Evolutionary conservation across 2,797 vertebrate species (phyloP), one percentile per base, ranked within the genome.

Genomic region (Karalla daura): DNA sequence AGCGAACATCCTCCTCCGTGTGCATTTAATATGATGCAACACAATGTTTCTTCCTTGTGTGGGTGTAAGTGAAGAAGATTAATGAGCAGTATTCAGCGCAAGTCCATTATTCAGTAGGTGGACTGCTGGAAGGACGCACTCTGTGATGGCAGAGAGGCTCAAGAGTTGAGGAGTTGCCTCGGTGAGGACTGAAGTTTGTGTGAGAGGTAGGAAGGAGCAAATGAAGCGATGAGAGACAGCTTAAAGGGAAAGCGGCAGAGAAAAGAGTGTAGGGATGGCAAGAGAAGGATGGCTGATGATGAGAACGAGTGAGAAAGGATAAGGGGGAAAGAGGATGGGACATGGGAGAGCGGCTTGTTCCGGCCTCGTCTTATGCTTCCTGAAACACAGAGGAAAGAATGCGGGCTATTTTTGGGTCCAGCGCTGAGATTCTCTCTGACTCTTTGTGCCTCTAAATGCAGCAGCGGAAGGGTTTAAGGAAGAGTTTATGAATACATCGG

Each of bases 381-480:
- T 90, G 89, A 90, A 90, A 90, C 81, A 81, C 59, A 73, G 86
- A 88, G 84, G 91, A 91, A 93, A 89, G 91, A 93, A 93, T 93
- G 90, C 14, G 2, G 85, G 69, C 92, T 94, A 93, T 93, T 92
- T 93, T 91, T 82, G 85, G 88, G 86, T 70, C 78, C 78, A 68
- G 74, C 36, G 36, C 83, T 83, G 85, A 89, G 85, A 91, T 91
- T 78, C 74, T 66, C 70, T 75, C 77, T 78, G 54, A 78, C 74
- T 76, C 68, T 61, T 50, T 74, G 67, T 70, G 87, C 82, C 78
- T 86, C 76, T 76, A 88, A 91, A 83, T 86, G 84, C 86, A 86
- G 81, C 75, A 79, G 86, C 68, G 74, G 80, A 88, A 83, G 85
- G 71, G 80, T 84, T 86, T 76, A 84, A 89, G 87, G 86, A 91